Evolutionary conservation across 1,140 invertebrate genomes (phyloP).

Genomic region (Lasaia peninsularis): DNA sequence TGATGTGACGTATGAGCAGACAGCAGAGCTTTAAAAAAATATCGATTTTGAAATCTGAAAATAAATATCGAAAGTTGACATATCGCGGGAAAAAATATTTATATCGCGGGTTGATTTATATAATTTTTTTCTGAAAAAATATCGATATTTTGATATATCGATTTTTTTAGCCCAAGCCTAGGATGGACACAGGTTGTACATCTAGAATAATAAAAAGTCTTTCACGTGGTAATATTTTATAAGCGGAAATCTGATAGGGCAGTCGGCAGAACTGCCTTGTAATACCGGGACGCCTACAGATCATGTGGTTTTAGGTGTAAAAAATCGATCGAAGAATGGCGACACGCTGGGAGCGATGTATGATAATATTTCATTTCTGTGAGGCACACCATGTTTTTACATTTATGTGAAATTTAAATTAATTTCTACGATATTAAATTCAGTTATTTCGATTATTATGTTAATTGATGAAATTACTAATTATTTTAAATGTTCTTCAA

Average conservation of each 20-base stretch:
- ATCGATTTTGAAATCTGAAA: no score
- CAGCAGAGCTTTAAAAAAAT: no score
- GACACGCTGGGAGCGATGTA: slow-evolving; percentile 72
- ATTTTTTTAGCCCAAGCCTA: no score
- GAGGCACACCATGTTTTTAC: slow-evolving; percentile 55
- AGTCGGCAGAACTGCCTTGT: slow-evolving; percentile 66
- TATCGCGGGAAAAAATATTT: no score
- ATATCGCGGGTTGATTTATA: no score
- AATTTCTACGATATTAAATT: slow-evolving; percentile 27
- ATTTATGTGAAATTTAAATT: slow-evolving; percentile 72
- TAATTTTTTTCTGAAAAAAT: no score
- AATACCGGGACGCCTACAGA: slow-evolving; percentile 62
- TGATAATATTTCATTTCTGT: slow-evolving; percentile 70
- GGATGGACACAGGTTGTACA: no score
- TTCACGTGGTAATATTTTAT: slow-evolving; percentile 44
- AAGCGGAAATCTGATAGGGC: slow-evolving; percentile 46
- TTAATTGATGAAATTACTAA: slow-evolving; percentile 2
- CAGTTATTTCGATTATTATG: slow-evolving; percentile 5
- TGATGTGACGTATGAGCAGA: no score
- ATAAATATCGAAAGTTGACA: no score
- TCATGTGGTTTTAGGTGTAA: slow-evolving; percentile 75
- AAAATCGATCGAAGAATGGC: slow-evolving; percentile 73
- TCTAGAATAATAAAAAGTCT: no score
- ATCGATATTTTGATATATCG: no score
- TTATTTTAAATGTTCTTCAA: slow-evolving; percentile 7